phyloP scores from a whole-genome alignment of 1,140 invertebrate species.

The Diorhabda sublineata region DNA sequence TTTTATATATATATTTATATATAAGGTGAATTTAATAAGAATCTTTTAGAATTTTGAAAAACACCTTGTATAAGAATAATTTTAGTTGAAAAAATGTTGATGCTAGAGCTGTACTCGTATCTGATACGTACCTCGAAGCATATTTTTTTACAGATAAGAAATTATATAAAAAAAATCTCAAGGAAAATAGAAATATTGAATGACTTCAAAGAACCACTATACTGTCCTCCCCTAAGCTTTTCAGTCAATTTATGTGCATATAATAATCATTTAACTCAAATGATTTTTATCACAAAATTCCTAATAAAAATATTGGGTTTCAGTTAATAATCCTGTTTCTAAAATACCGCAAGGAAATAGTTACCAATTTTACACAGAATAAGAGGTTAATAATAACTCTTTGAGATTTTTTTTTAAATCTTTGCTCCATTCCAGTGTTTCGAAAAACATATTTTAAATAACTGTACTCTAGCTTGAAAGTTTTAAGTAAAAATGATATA shows the following conservation, averaged over 20 bases:
- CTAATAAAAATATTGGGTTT: no score
- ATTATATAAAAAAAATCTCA: not conserved
- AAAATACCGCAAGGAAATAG: no score
- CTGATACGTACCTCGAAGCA: slow-evolving; percentile 23
- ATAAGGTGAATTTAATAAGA: slow-evolving; percentile 8
- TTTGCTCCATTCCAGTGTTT: slow-evolving; percentile 20
- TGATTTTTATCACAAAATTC: no score
- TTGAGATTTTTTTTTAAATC: slow-evolving; percentile 19
- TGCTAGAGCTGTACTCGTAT: slow-evolving; percentile 28
- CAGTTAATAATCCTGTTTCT: no score
- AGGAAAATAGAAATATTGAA: not conserved
- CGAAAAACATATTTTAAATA: slow-evolving; percentile 3
- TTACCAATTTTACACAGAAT: no score
- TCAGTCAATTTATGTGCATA: no score
- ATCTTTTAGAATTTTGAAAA: not conserved
- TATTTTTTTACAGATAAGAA: slow-evolving; percentile 13
- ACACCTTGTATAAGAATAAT: slow-evolving; percentile 15
- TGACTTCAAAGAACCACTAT: no score
- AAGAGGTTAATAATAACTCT: not conserved
- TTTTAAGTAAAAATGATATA: no score
- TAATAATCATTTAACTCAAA: no score
- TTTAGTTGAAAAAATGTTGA: slow-evolving; percentile 13
- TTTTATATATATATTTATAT: slow-evolving; percentile 13
- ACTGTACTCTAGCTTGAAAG: not conserved
- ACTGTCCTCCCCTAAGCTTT: no score